These are phyloP conservation scores for Bucco capensis DNA, from an alignment of 2,113 vertebrate species.

Conservation along the genomic window DNA sequence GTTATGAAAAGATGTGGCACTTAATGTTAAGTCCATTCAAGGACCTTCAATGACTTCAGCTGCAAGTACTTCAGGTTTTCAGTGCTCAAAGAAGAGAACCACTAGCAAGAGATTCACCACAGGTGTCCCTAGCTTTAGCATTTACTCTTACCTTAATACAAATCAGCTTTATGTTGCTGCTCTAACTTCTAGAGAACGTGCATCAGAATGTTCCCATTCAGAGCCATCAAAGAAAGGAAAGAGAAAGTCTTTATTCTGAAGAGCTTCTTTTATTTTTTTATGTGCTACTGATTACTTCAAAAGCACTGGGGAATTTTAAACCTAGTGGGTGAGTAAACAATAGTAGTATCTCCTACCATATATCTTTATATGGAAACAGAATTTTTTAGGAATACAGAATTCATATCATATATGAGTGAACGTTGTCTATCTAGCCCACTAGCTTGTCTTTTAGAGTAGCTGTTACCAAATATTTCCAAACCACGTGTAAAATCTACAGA, in stretches of 20 bases:
- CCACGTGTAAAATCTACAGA: not conserved
- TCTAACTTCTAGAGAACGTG: not conserved
- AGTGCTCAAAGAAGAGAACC: not conserved
- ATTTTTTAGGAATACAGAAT: not conserved
- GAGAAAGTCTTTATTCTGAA: not conserved
- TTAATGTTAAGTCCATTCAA: not conserved
- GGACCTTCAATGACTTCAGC: not conserved
- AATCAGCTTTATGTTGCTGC: not conserved
- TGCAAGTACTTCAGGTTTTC: not conserved
- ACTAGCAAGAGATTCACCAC: not conserved
- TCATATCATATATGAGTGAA: not conserved
- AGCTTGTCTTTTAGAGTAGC: not conserved
- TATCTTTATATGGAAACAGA: not conserved
- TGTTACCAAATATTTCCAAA: not conserved
- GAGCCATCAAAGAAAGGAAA: not conserved
- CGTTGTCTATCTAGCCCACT: not conserved
- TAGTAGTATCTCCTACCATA: not conserved
- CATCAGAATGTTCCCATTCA: not conserved
- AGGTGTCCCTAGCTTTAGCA: not conserved
- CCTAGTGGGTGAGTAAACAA: not conserved
- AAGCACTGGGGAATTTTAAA: not conserved
- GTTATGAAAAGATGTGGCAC: not conserved
- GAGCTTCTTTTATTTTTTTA: not conserved
- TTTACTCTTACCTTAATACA: not conserved
- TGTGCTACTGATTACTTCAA: not conserved